Evolutionary conservation across 2,797 vertebrate genomes (phyloP).

Genomic region (Hydrolagus colliei): DNA sequence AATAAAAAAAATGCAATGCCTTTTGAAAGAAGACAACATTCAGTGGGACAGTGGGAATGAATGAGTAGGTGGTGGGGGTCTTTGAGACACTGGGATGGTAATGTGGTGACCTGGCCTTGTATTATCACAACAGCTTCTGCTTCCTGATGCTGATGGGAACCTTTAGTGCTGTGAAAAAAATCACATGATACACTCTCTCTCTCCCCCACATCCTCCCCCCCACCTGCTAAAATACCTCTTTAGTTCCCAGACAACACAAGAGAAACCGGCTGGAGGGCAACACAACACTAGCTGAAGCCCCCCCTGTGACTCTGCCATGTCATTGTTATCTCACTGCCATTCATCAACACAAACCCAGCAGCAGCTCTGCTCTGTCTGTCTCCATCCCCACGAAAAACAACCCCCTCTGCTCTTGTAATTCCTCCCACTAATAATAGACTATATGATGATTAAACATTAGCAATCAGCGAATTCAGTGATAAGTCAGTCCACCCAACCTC

Average conservation of each 20-base stretch:
- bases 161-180: not conserved
- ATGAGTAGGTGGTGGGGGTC: too few species aligned
- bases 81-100: too few species aligned
- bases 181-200: not conserved
- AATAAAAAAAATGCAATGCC: too few species aligned
- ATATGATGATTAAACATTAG: not conserved
- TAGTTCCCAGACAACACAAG: not conserved
- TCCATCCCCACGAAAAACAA: not conserved
- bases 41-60: too few species aligned
- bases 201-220: not conserved
- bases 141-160: not conserved
- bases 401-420: not conserved
- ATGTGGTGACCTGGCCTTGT: not conserved
- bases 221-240: constrained; percentile 1
- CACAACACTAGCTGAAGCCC: not conserved
- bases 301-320: not conserved
- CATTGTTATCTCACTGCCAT: constrained; percentile 24
- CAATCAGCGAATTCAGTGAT: not conserved
- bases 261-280: not conserved
- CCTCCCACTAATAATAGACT: not conserved
- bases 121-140: not conserved
- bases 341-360: constrained; percentile 10
- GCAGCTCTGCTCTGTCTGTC: not conserved
- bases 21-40: too few species aligned
- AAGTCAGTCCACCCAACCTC: not conserved